Base-by-base conservation (phyloP, 2,888 invertebrate species). In the Phaedon cochleariae region DNA sequence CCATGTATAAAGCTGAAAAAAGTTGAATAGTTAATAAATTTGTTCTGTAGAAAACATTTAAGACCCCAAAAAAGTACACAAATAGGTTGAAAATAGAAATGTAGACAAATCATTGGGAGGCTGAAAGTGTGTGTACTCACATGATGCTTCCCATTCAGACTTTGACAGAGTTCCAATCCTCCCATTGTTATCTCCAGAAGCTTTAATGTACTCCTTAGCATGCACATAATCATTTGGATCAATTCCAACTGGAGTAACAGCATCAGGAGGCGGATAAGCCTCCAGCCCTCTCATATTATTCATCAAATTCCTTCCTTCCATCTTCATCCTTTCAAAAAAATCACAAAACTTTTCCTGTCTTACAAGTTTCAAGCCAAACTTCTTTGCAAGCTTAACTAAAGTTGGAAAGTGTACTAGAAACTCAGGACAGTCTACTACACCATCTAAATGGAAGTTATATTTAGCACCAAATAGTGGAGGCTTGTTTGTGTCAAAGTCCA, bases 371-470 rank as follows among this genome's bases (percentile, higher is more conserved):
- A 93, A 83, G 0, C 91, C 92, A 85, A 87, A 91, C 77, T 90
- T 90, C 45, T 86, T 85, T 10, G 91, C 92, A 59, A 93, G 82
- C 77, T 91, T 93, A 46, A 89, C 87, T 61, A 98, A 86, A 3
- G 92, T 87, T 17, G 96, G 94, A 83, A 98, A 95, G 84, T 98
- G 92, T 15, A 98, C 97, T 64, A 99, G 86, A 85, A 98, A 99
- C 83, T 99, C 99, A 1, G 99, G 99, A 82, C 99, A 99, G 82
- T 99, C 92, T 0, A 99, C 98, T 6, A 97, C 97, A 37, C 94
- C 97, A 80, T 98, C 96, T 73, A 99, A 85, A 78, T 94, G 91
- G 82, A 99, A 99, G 83, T 96, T 91, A 85, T 98, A 98, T 81
- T 95, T 94, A 18, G 93, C 96, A 45, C 98, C 98, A 86, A 99